Evolutionary conservation across 2,113 vertebrate species (phyloP).

Genomic region (Pungitius pungitius): DNA sequence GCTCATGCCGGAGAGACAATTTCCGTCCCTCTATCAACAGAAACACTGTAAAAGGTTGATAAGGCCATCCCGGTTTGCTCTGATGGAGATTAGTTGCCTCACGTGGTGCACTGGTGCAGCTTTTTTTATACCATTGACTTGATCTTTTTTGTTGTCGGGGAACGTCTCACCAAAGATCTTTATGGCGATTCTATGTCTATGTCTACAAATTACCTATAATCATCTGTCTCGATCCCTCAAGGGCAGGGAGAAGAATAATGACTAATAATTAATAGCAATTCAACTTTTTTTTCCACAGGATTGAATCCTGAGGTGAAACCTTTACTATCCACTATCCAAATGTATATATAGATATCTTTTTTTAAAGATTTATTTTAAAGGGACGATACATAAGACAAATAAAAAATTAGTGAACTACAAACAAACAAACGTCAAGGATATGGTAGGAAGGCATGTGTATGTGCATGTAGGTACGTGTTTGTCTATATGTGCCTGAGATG

Average conservation of each 20-base stretch:
- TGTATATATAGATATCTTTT: no score
- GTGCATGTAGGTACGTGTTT: no score
- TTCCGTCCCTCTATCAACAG: conserved; percentile 27
- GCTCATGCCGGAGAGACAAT: conserved; percentile 14
- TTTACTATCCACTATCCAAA: conserved; percentile 2
- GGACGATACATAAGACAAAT: no score
- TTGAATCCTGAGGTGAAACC: conserved; percentile 10
- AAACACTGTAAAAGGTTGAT: conserved; percentile 36
- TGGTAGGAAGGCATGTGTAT: no score
- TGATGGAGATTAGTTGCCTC: conserved; percentile 37
- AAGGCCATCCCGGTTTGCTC: conserved; percentile 18
- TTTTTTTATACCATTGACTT: conserved; percentile 9
- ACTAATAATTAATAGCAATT: not conserved
- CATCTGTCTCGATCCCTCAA: not conserved
- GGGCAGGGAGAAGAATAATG: not conserved
- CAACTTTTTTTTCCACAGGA: not conserved
- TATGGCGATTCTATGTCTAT: not conserved
- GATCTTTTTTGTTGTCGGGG: not conserved
- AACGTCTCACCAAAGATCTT: not conserved
- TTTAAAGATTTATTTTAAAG: conserved; percentile 17
- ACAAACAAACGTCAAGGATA: no score
- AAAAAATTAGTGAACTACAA: no score
- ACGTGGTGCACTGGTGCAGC: not conserved
- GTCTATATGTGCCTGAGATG: no score
- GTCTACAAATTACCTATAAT: conserved; percentile 8